phyloP scores from a whole-genome alignment of 2,797 vertebrate species.

The Melanotaenia maccullochi region DNA sequence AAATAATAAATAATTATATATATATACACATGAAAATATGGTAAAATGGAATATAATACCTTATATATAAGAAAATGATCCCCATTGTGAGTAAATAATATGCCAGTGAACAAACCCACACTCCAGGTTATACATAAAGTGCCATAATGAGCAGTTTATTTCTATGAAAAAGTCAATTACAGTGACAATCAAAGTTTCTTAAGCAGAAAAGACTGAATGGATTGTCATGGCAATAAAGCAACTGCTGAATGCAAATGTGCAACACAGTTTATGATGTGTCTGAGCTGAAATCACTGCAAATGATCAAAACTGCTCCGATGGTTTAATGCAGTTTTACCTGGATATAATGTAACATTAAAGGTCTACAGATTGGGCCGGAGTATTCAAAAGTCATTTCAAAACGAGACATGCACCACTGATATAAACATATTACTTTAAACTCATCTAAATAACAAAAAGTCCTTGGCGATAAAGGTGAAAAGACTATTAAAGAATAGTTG shows the following conservation, averaged over 20 bases:
- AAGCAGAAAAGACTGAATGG: conserved; percentile 56
- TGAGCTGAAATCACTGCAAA: conserved; percentile 28
- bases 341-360: conserved; percentile 23
- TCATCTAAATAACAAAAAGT: conserved; percentile 49
- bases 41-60: too few relatives aligned
- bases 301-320: conserved; percentile 11
- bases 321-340: conserved; percentile 24
- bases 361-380: conserved; percentile 14
- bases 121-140: conserved; percentile 72
- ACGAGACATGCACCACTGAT: conserved; percentile 44
- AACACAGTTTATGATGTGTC: conserved; percentile 26
- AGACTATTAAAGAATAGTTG: conserved; percentile 13
- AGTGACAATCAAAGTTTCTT: conserved; percentile 70
- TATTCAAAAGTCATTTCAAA: conserved; percentile 18
- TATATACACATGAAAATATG: too few relatives aligned
- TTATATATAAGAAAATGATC: not conserved
- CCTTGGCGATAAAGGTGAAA: conserved; percentile 63
- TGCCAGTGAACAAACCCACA: conserved; percentile 36
- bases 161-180: conserved; percentile 73
- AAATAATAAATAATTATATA: too few relatives aligned
- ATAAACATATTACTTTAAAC: conserved; percentile 42
- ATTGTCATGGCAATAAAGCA: conserved; percentile 81
- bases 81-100: not conserved
- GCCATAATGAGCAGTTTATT: conserved; percentile 82
- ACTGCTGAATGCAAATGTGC: conserved; percentile 50